Percentiles rank a stretch among this genome's conserved stretches.
Evolutionary conservation across 2,888 invertebrate species (phyloP).

Genomic region (Byasa hedistus): DNA sequence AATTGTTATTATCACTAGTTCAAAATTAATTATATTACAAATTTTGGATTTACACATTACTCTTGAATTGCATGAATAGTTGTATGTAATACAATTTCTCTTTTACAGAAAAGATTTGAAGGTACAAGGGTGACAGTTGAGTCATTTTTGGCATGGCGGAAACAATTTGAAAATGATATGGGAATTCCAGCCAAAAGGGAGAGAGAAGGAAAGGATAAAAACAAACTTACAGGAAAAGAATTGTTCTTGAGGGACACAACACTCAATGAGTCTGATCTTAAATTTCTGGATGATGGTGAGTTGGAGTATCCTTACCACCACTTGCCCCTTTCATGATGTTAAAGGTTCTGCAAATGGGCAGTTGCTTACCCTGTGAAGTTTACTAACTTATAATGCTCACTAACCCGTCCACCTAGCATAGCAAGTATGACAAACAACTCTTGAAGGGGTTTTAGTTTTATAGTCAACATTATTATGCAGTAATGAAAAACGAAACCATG

Average conservation of each 20-base stretch:
- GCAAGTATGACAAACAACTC: too few species aligned
- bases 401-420: too few species aligned
- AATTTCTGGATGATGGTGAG: constrained; percentile 93
- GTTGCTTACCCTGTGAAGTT: too few species aligned
- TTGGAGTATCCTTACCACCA: neutral
- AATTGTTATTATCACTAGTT: too few species aligned
- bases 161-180: constrained; percentile 94
- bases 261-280: constrained; percentile 96
- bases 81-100: neutral
- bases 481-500: too few species aligned
- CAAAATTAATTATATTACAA: too few species aligned
- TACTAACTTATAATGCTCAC: too few species aligned
- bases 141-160: constrained; percentile 96
- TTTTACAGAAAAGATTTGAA: constrained; percentile 91
- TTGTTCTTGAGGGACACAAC: constrained; percentile 96
- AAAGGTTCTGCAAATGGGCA: too few species aligned
- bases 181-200: constrained; percentile 86
- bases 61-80: neutral
- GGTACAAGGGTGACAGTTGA: constrained; percentile 97
- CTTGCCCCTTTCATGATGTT: too few species aligned
- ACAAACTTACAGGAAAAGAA: constrained; percentile 95
- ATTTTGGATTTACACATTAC: too few species aligned
- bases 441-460: too few species aligned
- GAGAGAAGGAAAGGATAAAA: constrained; percentile 84
- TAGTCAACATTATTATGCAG: too few species aligned